phyloP scores from a whole-genome alignment of 2,797 vertebrate species.

The Platyrinchus mystaceus region DNA sequence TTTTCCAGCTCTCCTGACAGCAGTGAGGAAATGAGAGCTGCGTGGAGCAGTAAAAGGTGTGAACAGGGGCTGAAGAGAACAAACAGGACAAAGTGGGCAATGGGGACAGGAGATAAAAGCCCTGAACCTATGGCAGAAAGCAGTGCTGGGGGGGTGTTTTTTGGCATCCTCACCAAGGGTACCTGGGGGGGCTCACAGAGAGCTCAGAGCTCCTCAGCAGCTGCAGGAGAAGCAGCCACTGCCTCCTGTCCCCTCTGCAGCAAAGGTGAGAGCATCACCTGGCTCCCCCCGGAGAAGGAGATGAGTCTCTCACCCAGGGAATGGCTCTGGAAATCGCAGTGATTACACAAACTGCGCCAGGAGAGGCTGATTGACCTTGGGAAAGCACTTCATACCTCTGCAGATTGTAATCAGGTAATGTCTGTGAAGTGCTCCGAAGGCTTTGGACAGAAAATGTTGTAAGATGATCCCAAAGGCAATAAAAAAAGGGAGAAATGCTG shows the following conservation, averaged over 20 bases:
- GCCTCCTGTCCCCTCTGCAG: not conserved
- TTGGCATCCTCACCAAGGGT: not conserved
- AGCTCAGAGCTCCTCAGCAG: not conserved
- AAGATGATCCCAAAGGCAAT: conserved; percentile 45
- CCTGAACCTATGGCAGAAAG: not conserved
- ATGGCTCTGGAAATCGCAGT: not conserved
- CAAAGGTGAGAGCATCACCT: not conserved
- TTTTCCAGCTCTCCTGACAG: not conserved
- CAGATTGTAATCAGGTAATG: conserved; percentile 14
- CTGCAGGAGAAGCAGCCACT: not conserved
- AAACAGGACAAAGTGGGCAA: not conserved
- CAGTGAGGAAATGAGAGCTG: not conserved
- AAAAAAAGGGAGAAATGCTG: not conserved
- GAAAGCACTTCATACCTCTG: not conserved
- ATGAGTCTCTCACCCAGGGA: not conserved
- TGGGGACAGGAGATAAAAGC: rapidly evolving
- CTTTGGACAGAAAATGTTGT: not conserved
- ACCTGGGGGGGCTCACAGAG: not conserved
- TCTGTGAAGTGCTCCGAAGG: not conserved
- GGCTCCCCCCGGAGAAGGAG: not conserved
- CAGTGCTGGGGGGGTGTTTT: not conserved
- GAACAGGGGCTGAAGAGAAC: not conserved
- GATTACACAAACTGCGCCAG: not conserved
- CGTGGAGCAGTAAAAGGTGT: not conserved
- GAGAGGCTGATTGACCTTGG: conserved; percentile 3